Base-by-base conservation (phyloP, 2,113 vertebrate genomes). In the Gadus chalcogrammus region DNA sequence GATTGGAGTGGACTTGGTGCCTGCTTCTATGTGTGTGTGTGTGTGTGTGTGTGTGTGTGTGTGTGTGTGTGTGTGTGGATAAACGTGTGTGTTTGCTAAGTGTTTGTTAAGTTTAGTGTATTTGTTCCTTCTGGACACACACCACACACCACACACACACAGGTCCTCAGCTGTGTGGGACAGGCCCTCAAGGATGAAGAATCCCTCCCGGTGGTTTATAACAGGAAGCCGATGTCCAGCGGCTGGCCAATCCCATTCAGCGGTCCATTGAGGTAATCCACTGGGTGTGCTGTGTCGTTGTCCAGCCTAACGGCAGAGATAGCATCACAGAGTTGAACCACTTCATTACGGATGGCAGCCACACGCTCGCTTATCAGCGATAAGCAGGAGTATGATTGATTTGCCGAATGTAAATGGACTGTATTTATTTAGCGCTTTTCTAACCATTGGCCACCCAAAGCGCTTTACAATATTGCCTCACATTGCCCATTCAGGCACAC, bases 241-340 rank as follows among this genome's bases (percentile, higher is more conserved):
- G 67, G 61, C 73, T 72, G 67, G 70, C 81, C 80, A 85, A 84
- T 84, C 87, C 79, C 87, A 85, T 88, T 88, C 61, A 78, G 79
- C 73, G 70, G 84, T 63, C 18, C 64, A 68, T 78, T 73, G 4
- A 52, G 68, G 70, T 71, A 28, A 71, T 84, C 73, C 80, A 74
- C 76, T 80, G 73, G 82, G 66, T 79, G 71, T 0, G 31, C 60
- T 61, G 17, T 28, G 53, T 70, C 3, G 7, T 38, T 6, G 73
- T 69, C 70, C 82, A 79, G 80, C 83, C 87, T 89, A 52, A 31
- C 16, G 76, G 74, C 58, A 31, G 35, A 35, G 73, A 0, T 12
- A 6, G 73, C 62, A n/a, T 11, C 64, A 64, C 2, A 16, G 62
- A 1, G 62, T 64, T 31, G 8, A 12, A 62, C 22, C 22, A 3